Percentiles rank a stretch among this genome's conserved stretches.
Evolutionary conservation across 2,888 invertebrate species (phyloP).

Genomic region (Drosophila anomelani): DNA sequence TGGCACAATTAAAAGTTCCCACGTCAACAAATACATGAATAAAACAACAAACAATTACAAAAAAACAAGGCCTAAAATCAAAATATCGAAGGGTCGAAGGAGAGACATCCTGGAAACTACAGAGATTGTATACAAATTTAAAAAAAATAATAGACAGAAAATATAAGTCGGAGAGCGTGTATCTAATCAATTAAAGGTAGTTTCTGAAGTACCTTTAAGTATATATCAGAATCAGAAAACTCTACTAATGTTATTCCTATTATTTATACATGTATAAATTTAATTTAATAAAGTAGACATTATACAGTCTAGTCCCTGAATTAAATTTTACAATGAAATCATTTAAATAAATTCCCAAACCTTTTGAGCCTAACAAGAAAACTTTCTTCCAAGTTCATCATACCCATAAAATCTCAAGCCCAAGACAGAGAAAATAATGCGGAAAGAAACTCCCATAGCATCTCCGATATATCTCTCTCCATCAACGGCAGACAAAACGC

Average conservation of each 20-base stretch:
- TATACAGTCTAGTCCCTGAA: not conserved
- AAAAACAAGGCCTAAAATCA: not conserved
- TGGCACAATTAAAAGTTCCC: slow-evolving; percentile 76
- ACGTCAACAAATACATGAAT: slow-evolving; percentile 67
- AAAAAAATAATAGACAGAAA: not conserved
- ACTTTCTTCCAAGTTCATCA: slow-evolving; percentile 19
- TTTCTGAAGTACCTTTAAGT: not conserved
- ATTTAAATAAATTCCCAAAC: slow-evolving; percentile 21
- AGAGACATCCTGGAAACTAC: not conserved
- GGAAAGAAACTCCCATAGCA: slow-evolving; percentile 25
- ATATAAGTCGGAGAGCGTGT: too few relatives aligned
- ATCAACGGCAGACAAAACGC: slow-evolving; percentile 69
- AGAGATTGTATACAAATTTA: not conserved
- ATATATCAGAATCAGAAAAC: not conserved
- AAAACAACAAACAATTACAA: slow-evolving; percentile 57
- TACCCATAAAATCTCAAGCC: slow-evolving; percentile 7
- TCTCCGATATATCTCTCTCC: slow-evolving; percentile 52
- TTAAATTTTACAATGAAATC: not conserved
- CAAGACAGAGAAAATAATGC: not conserved
- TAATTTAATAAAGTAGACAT: not conserved
- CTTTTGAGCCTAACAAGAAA: not conserved
- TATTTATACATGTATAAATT: not conserved
- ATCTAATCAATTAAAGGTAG: too few relatives aligned
- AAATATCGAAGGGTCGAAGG: not conserved
- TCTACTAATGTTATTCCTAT: not conserved